Conservation (phyloP, 2,113 vertebrate genomes). For the Agelaius tricolor region DNA sequence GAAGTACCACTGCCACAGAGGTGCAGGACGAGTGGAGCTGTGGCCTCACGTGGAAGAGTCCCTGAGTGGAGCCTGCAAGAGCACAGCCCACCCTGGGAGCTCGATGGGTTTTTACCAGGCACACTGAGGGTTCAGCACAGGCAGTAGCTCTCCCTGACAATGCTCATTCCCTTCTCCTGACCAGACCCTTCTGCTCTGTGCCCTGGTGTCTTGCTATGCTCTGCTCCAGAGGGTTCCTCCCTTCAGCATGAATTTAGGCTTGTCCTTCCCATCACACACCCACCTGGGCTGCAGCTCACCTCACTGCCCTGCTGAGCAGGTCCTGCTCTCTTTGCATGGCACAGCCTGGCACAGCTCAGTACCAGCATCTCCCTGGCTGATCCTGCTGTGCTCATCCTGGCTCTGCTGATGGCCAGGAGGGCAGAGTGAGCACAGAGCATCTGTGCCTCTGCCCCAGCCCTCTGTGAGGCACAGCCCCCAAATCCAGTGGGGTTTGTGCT, state of each 20-base stretch:
- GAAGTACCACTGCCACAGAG: not conserved
- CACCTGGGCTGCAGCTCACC: not conserved
- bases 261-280: not conserved
- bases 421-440: not conserved
- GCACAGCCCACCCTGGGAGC: not conserved
- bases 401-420: fast-evolving
- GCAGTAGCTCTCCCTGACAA: not conserved
- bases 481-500: not conserved
- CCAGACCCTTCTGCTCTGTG: not conserved
- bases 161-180: not conserved
- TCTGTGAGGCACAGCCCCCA: not conserved
- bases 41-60: not conserved
- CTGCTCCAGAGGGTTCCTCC: not conserved
- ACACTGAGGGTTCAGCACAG: not conserved
- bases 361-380: too few relatives aligned
- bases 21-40: not conserved
- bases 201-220: not conserved
- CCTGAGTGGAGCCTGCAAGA: not conserved
- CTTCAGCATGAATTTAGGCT: too few relatives aligned
- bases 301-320: not conserved
- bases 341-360: not conserved
- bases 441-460: not conserved
- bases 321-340: not conserved
- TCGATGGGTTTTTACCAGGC: not conserved
- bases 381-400: not conserved